A percentile compares a stretch with the other conserved stretches of the same genome.
phyloP scores from a whole-genome alignment of 2,888 invertebrate genomes.

The Schizotus pectinicornis region DNA sequence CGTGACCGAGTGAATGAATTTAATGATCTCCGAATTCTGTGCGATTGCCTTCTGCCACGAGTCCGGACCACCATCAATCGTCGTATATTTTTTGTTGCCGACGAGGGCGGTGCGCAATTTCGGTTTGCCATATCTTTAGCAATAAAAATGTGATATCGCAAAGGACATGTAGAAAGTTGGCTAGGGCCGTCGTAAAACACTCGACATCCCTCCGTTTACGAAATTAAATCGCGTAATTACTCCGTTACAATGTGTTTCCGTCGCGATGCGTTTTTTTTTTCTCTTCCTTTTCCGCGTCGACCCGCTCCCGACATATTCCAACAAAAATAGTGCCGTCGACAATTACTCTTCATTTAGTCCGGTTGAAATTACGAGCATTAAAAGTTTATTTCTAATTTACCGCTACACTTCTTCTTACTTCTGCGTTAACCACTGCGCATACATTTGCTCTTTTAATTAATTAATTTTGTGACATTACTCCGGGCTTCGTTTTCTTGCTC shows the following conservation, averaged over 20 bases:
- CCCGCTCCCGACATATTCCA: too few species aligned
- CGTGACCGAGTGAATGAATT: too few species aligned
- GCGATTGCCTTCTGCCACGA: too few species aligned
- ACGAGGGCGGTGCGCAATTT: slow-evolving; percentile 15
- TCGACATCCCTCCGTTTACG: slow-evolving; percentile 4
- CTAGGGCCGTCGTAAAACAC: slow-evolving; percentile 20
- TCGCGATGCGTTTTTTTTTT: not conserved
- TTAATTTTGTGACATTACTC: slow-evolving; percentile 49
- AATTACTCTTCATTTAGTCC: slow-evolving; percentile 49
- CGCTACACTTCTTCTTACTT: slow-evolving; percentile 45
- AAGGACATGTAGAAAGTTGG: slow-evolving; percentile 23
- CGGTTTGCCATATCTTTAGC: slow-evolving; percentile 27
- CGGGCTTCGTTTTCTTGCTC: slow-evolving; percentile 39
- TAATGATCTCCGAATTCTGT: too few species aligned
- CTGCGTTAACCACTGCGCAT: slow-evolving; percentile 40
- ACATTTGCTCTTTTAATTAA: slow-evolving; percentile 47
- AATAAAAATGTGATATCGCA: slow-evolving; percentile 31
- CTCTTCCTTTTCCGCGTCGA: not conserved
- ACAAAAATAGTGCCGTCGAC: slow-evolving; percentile 19
- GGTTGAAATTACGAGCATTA: slow-evolving; percentile 47
- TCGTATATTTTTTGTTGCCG: not conserved
- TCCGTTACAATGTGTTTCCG: slow-evolving; percentile 16
- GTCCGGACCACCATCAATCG: too few species aligned
- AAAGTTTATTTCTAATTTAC: slow-evolving; percentile 52
- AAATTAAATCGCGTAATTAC: slow-evolving; percentile 28